Evolutionary conservation across 2,888 invertebrate genomes (phyloP), one percentile per base, ranked within the genome.

Genomic region (Harmothoe impar): DNA sequence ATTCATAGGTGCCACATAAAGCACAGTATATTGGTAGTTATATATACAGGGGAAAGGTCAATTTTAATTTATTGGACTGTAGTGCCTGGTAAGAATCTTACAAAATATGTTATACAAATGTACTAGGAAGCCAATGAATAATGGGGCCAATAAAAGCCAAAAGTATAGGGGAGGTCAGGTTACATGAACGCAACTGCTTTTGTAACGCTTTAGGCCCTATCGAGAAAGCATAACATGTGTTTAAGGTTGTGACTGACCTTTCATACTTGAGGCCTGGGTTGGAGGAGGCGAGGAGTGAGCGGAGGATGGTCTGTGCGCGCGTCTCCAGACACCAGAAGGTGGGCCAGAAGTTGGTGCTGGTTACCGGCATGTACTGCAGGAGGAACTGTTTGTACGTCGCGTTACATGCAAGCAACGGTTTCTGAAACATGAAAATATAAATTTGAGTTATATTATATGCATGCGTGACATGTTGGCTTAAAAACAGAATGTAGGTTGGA

Each of bases 281-380:
- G 5, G 94, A 92, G 89, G 95, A 94, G 20, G 95, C 52, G 7
- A 95, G 43, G 10, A 95, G 35, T 23, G 92, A 92, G 85, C 95
- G 90, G 0, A 95, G 31, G 51, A 95, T 93, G 20, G 95, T 95
- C 92, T 95, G 95, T 3, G 93, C 93, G 23, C 94, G 92, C 25
- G 94, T 94, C 89, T 95, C 95, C 91, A 95, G 94, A 91, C 95
- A 95, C 95, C 95, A 95, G 90, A 95, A 92, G 20, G 95, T 95
- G 52, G 95, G 95, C 93, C 94, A 95, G 92, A 94, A 95, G 77
- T 94, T 94, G 89, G 94, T 94, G 35, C 91, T 91, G 3, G 94
- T 89, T 10, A 94, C 91, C 15, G 95, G 95, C 84, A 94, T 94
- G 92, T 95, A 93, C 12, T 90, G 91, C 35, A 92, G 89, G 0